Conservation (phyloP, 2,888 invertebrate genomes). For the Ophion obscuratus region DNA sequence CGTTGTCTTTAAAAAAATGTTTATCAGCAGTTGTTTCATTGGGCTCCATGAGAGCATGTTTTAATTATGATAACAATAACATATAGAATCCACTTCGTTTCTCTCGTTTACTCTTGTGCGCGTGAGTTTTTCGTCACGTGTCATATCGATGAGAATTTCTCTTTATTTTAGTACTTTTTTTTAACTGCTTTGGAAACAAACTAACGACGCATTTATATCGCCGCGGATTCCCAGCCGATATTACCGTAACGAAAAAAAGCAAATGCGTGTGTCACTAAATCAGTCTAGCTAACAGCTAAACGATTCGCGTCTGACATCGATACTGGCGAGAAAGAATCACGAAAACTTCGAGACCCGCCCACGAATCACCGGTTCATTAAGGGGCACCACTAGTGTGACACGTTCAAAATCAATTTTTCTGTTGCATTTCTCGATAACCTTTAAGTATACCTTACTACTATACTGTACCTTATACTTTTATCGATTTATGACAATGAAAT, state of each 20-base stretch:
- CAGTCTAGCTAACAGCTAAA: slow-evolving; percentile 65
- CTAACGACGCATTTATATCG: background rate
- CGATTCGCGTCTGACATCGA: slow-evolving; percentile 50
- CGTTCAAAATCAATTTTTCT: too few relatives aligned
- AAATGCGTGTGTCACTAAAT: slow-evolving; percentile 63
- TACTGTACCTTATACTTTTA: too few relatives aligned
- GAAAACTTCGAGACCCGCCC: background rate
- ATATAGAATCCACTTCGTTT: slow-evolving; percentile 71
- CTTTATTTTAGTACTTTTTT: background rate
- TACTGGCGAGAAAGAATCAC: slow-evolving; percentile 20
- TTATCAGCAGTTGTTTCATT: slow-evolving; percentile 40
- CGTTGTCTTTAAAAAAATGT: background rate
- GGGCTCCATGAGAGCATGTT: slow-evolving; percentile 30
- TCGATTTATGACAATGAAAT: too few relatives aligned
- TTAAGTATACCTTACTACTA: too few relatives aligned
- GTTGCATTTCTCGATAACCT: too few relatives aligned
- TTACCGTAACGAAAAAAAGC: slow-evolving; percentile 64
- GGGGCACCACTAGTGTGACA: too few relatives aligned
- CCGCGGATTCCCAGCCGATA: slow-evolving; percentile 50
- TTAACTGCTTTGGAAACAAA: background rate
- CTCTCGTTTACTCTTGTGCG: slow-evolving; percentile 77
- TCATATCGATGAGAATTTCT: slow-evolving; percentile 62
- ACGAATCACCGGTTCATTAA: background rate
- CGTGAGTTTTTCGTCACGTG: slow-evolving; percentile 71
- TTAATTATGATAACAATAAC: slow-evolving; percentile 38